Conservation (phyloP, 2,113 vertebrate species). For the Poeciliopsis prolifica region DNA sequence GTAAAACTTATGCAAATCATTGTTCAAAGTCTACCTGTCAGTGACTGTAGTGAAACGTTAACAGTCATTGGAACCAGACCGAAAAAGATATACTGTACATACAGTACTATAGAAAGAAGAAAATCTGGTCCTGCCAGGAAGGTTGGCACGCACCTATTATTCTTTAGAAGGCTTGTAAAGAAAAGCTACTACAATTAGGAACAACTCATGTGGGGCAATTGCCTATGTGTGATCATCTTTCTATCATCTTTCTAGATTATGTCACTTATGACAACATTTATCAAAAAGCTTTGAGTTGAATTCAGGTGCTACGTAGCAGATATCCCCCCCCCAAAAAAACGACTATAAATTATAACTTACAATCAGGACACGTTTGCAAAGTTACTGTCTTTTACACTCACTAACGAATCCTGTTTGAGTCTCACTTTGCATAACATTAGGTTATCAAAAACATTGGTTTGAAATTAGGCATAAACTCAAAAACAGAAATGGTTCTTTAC, state of each 20-base stretch:
- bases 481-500: too few species aligned
- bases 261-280: neutral
- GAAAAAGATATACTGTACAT: neutral
- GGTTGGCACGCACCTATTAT: neutral
- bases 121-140: constrained; percentile 57
- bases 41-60: neutral
- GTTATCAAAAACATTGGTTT: too few species aligned
- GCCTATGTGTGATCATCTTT: neutral
- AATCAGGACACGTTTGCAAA: too few species aligned
- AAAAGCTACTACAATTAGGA: neutral
- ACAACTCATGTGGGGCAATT: neutral
- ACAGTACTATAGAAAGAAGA: constrained; percentile 49
- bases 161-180: neutral
- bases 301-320: neutral
- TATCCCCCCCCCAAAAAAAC: too few species aligned
- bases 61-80: neutral
- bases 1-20: neutral
- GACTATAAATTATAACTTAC: too few species aligned
- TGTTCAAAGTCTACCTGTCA: constrained; percentile 17
- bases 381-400: too few species aligned
- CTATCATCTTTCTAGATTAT: too few species aligned
- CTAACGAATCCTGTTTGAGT: too few species aligned
- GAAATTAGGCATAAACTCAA: neutral
- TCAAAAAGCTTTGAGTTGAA: neutral
- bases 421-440: neutral